Evolutionary conservation across 2,797 vertebrate species (phyloP).

Genomic region (Amblyopsis hoosieri): DNA sequence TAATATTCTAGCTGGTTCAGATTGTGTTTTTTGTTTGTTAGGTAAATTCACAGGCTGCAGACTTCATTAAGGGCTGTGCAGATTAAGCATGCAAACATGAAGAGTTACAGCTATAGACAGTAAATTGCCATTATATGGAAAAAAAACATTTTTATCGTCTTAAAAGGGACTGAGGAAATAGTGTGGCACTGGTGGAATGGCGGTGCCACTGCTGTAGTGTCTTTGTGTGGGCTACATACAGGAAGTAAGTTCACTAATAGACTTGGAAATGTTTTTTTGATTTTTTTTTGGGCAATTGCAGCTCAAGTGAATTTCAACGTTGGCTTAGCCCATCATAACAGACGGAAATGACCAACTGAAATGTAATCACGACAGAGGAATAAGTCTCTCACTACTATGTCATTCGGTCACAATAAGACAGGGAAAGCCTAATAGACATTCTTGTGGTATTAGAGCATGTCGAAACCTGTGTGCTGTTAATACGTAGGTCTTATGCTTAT

Average conservation of each 20-base stretch:
- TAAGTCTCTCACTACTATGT: background rate
- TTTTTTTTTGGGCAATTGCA: background rate
- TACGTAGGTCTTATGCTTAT: too few species aligned
- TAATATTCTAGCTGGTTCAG: too few species aligned
- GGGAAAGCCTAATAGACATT: conserved; percentile 14
- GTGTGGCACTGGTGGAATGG: background rate
- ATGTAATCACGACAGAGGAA: background rate
- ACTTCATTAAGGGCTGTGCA: too few species aligned
- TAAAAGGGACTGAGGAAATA: background rate
- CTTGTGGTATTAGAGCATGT: too few species aligned
- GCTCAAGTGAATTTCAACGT: background rate
- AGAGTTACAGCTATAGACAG: too few species aligned
- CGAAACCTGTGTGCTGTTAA: too few species aligned
- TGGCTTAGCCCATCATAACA: background rate
- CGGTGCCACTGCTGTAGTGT: background rate
- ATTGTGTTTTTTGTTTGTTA: too few species aligned
- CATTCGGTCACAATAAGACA: conserved; percentile 18
- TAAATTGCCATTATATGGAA: too few species aligned
- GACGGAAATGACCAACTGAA: background rate
- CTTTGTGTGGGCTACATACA: background rate
- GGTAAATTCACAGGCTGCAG: too few species aligned
- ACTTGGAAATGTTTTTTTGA: conserved; percentile 10
- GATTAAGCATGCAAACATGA: too few species aligned
- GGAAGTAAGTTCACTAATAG: conserved; percentile 10
- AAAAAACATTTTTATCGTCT: too few species aligned